These are phyloP conservation scores for Pristionchus pacificus DNA, from an alignment of 1,140 invertebrate genomes.

Conservation along the genomic window DNA sequence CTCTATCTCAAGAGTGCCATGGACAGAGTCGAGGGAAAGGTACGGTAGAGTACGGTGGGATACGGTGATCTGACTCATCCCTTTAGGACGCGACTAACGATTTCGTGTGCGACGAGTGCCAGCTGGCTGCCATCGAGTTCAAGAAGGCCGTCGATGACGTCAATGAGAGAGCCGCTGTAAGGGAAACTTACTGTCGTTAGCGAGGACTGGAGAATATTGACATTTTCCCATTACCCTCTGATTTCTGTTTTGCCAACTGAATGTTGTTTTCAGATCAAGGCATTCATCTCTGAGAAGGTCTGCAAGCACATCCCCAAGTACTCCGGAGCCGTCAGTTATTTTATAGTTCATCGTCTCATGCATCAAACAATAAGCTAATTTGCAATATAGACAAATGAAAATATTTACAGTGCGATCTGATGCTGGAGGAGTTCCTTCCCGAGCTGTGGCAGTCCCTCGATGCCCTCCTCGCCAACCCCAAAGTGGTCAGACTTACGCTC, in stretches of 20 bases:
- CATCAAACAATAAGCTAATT: conserved; percentile 17
- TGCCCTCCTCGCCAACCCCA: conserved; percentile 40
- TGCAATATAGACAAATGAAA: conserved; percentile 8
- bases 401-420: conserved; percentile 44
- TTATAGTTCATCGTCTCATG: conserved; percentile 1
- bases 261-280: conserved; percentile 34
- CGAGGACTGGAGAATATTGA: not conserved
- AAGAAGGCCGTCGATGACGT: conserved; percentile 39
- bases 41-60: conserved; percentile 24
- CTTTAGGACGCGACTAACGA: conserved; percentile 36
- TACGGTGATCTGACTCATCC: not conserved
- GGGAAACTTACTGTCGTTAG: not conserved
- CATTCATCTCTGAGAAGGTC: conserved; percentile 44
- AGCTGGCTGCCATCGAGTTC: conserved; percentile 53
- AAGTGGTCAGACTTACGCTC: conserved; percentile 11
- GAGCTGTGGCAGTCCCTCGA: conserved; percentile 51
- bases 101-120: conserved; percentile 54
- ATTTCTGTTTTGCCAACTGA: not conserved
- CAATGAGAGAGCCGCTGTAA: conserved; percentile 34
- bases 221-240: not conserved
- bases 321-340: conserved; percentile 32
- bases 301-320: conserved; percentile 43
- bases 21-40: conserved; percentile 31
- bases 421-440: conserved; percentile 50
- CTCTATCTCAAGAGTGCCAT: conserved; percentile 45